Conservation (phyloP, 2,113 vertebrate species). For the Lynx canadensis region DNA sequence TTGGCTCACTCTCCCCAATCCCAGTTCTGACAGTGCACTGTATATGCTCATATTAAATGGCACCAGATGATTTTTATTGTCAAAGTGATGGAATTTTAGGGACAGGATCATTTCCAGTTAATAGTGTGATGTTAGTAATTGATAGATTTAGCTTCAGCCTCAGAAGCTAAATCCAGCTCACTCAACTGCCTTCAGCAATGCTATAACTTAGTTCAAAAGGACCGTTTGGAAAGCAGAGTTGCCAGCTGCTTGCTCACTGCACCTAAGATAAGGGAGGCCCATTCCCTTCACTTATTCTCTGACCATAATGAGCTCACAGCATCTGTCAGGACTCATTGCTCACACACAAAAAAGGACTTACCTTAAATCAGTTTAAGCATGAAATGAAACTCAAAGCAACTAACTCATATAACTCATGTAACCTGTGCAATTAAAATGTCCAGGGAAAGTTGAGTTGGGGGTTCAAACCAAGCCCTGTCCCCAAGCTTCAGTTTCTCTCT, state of each 20-base stretch:
- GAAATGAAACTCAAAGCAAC: background rate
- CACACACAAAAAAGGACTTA: slow-evolving; percentile 10
- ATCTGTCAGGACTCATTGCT: background rate
- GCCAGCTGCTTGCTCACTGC: background rate
- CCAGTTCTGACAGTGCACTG: background rate
- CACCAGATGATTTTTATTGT: slow-evolving; percentile 1
- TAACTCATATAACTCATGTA: background rate
- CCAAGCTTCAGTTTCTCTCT: background rate
- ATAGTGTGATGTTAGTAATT: background rate
- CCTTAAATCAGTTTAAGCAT: background rate
- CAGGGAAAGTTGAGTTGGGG: background rate
- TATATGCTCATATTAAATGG: background rate
- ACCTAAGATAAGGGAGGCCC: background rate
- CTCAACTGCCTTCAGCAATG: background rate
- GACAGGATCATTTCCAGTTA: slow-evolving; percentile 36
- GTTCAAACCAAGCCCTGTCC: background rate
- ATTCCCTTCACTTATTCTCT: background rate
- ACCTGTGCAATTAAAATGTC: background rate
- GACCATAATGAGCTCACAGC: slow-evolving; percentile 1
- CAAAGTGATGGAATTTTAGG: slow-evolving; percentile 44
- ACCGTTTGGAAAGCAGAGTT: background rate
- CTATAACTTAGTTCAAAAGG: slow-evolving; percentile 3
- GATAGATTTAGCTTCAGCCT: slow-evolving; percentile 31
- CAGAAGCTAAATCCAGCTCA: background rate
- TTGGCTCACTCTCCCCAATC: background rate